Conservation (phyloP, 2,113 vertebrate species). For the Astur gentilis region DNA sequence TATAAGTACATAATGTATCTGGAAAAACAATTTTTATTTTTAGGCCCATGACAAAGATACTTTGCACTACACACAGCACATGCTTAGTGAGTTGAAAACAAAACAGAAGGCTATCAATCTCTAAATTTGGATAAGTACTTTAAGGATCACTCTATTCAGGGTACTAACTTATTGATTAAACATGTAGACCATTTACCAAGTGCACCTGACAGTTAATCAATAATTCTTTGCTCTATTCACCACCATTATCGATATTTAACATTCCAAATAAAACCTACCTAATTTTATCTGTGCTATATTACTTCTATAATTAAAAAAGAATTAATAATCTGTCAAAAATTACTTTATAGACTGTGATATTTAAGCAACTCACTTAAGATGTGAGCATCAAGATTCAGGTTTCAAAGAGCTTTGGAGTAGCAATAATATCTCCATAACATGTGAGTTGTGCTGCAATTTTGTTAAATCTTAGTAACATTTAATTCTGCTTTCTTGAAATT, state of each 20-base stretch:
- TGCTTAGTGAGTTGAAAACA: background rate
- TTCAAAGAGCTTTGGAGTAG: background rate
- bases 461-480: background rate
- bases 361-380: background rate
- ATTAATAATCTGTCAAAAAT: background rate
- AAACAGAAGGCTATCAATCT: background rate
- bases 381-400: background rate
- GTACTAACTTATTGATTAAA: slow-evolving; percentile 4
- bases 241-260: background rate
- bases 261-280: background rate
- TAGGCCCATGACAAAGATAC: background rate
- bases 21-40: background rate
- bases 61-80: background rate
- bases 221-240: background rate
- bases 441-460: background rate
- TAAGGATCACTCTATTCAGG: background rate
- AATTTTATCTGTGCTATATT: background rate
- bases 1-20: background rate
- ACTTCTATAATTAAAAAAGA: background rate
- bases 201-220: slow-evolving; percentile 10
- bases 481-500: background rate
- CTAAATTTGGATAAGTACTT: background rate
- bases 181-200: background rate
- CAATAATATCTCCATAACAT: background rate
- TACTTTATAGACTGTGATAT: background rate